A percentile compares a stretch with the other conserved stretches of the same genome.
These are phyloP conservation scores for Neoniphon sammara DNA, from an alignment of 2,797 vertebrate genomes.

Conservation along the genomic window DNA sequence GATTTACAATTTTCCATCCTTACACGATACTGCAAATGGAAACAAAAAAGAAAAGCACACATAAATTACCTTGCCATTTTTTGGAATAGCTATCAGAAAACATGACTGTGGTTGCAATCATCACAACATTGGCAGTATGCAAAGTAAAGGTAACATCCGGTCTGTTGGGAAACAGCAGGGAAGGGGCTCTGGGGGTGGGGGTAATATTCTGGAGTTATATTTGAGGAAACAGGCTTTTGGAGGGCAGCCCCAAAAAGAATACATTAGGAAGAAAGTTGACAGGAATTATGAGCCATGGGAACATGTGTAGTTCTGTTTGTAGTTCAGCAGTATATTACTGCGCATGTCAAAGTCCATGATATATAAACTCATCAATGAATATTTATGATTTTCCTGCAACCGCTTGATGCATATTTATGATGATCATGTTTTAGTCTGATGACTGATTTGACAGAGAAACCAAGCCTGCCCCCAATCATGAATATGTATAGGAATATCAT, in stretches of 20 bases:
- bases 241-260: neutral
- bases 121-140: neutral
- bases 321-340: neutral
- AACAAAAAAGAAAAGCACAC: neutral
- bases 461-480: neutral
- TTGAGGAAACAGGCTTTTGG: neutral
- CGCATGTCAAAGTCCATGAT: neutral
- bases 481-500: conserved; percentile 15
- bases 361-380: conserved; percentile 1
- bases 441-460: conserved; percentile 11
- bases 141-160: neutral
- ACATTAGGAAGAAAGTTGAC: neutral
- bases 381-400: neutral
- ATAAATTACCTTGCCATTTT: neutral
- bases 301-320: conserved; percentile 4
- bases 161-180: neutral
- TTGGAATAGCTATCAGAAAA: neutral
- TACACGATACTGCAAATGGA: neutral
- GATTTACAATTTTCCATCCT: conserved; percentile 20
- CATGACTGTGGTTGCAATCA: conserved; percentile 7
- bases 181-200: neutral
- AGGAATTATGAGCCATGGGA: neutral
- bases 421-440: conserved; percentile 5
- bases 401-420: conserved; percentile 18
- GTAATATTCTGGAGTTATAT: neutral